Evolutionary conservation across 37 sponge, comb jelly and placozoan species (phyloP), one percentile per base, ranked within the genome.

Genomic region (Beroe ovata): DNA sequence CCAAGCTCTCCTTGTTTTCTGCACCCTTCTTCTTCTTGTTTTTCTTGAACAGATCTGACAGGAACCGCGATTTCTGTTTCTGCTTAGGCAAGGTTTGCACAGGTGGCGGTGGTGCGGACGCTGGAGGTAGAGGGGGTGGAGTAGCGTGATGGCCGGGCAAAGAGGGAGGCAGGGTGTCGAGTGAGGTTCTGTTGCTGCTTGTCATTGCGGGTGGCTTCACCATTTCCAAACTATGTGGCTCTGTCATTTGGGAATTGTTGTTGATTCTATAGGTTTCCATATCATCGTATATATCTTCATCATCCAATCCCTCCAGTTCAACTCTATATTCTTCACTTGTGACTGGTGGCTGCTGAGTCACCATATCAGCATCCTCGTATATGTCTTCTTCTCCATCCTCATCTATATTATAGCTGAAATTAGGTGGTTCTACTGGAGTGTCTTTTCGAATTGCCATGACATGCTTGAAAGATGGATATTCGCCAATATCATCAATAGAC

Each of bases 21-120:
- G 18, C 69, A 14, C 16, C 2, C 16, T 25, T 1, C 36, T 66
- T 66, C 69, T 66, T 66, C 69, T 66, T 66, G 18, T 30, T 33
- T 30, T 66, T 66, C 69, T 66, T 66, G 69, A 66, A 66, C 30
- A 66, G 8, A 4, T 37, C 69, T 28, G 28, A 4, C 25, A 66
- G 34, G 36, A 66, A 30, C 30, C 69, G 32, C 11, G 32, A 11
- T 32, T 66, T 66, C 30, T 66, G 69, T 66, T 66, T 66, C 69
- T 34, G 69, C 16, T 66, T 66, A 37, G 36, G 25, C 18, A 30
- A 2, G 3, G 69, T 4, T 29, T 34, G 16, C 14, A 37, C 35
- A 6, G 69, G 69, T 14, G 69, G 35, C 36, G 35, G 69, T 14
- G 69, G 54, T 47, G 54, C 11, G 54, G 54, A 6, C 11, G 54